Conservation (phyloP, 2,888 invertebrate species). For the Nomada fabriciana region DNA sequence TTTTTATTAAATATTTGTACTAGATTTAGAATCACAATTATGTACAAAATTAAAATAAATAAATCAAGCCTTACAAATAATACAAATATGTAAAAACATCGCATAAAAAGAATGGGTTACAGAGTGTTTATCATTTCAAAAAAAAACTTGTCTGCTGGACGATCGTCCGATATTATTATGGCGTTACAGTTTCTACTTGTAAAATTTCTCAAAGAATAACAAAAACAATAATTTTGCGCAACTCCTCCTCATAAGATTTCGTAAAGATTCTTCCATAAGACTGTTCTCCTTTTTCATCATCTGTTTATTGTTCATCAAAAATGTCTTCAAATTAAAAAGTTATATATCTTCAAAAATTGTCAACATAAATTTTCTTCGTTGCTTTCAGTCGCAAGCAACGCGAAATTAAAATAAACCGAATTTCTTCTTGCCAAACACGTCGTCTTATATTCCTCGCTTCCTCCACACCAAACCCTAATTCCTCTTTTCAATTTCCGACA, state of each 20-base stretch:
- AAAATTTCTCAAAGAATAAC: neutral
- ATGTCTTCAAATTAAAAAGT: neutral
- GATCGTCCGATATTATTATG: neutral
- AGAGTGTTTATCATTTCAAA: neutral
- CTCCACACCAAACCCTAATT: neutral
- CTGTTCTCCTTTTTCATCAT: neutral
- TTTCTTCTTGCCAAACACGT: neutral
- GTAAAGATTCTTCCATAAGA: too few species aligned
- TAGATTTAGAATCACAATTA: conserved; percentile 41
- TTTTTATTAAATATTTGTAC: conserved; percentile 49
- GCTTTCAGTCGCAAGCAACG: neutral
- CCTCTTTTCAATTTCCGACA: conserved; percentile 12
- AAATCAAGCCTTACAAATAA: conserved; percentile 50
- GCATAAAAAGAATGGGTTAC: conserved; percentile 36
- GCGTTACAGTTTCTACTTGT: neutral
- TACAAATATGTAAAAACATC: conserved; percentile 23
- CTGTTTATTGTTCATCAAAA: neutral
- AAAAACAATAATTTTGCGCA: neutral
- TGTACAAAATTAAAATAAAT: conserved; percentile 52
- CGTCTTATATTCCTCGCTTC: neutral
- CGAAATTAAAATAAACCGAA: neutral
- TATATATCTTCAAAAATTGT: neutral
- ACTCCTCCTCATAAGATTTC: too few species aligned
- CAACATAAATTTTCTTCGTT: neutral
- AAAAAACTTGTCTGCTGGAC: neutral